Base-by-base conservation (phyloP, 2,797 vertebrate species). In the Sebastes jordani region DNA sequence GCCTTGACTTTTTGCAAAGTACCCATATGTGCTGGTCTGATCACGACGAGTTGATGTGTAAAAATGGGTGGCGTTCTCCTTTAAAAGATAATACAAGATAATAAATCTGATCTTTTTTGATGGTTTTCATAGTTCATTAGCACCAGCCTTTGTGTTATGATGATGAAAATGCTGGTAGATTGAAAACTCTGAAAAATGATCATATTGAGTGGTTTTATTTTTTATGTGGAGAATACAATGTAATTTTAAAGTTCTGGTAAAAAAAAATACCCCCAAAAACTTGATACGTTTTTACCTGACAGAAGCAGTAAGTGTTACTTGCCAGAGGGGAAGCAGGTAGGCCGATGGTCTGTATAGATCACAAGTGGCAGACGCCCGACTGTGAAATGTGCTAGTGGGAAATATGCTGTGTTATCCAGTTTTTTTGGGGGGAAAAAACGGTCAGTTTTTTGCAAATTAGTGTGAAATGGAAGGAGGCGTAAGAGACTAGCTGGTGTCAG, bases 381-480 rank as follows among this genome's bases (percentile, higher is more conserved):
- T 74, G 67, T 75, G 68, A 87, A 86, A 80, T 77, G 59, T 66
- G 55, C n/a, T 18, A 65, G 46, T 13, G 42, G 9, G 34, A 71
- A 72, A 54, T 34, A 52, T 74, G 46, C 66, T 29, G 49, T 14
- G 30, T 14, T 59, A 29, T 1, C 11, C 38, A 23, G 32, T 6
- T 58, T 74, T 71, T 71, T 22, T 34, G 23, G 23, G 52, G 16
- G 34, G 0, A 80, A 69, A 54, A 71, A 54, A 71, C 22, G 5
- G 22, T 29, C 46, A 23, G 5, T 46, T 20, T 64, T 36, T 46
- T 42, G 27, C 6, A 34, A 83, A 84, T 82, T 7, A 66, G 32
- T 82, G 63, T 82, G 67, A 85, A 86, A 84, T 71, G 27, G 42
- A 63, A 36, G 29, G 3, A 60, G 29, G 42, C 6, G 7, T 5